Percentiles rank a stretch among this genome's conserved stretches.
Evolutionary conservation across 1,140 invertebrate genomes (phyloP).

Genomic region (Brachionus koreanus): DNA sequence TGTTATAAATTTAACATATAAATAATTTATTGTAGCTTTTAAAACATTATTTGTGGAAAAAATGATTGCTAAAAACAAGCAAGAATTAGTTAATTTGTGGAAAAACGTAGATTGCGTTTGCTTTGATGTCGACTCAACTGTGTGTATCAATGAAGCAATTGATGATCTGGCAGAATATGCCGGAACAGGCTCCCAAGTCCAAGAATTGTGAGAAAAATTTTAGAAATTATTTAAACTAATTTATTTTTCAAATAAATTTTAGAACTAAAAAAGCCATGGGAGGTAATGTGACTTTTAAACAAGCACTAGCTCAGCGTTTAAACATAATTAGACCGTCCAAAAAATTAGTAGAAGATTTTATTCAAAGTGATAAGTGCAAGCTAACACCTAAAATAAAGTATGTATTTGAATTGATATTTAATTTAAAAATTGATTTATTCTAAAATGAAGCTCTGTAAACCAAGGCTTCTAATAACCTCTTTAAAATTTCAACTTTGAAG

Average conservation of each 20-base stretch:
- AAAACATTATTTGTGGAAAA: slow-evolving; percentile 11
- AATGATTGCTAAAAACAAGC: background rate
- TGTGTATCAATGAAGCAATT: slow-evolving; percentile 88
- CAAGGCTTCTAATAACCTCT: slow-evolving; percentile 60
- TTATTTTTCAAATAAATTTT: slow-evolving; percentile 44
- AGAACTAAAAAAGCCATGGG: slow-evolving; percentile 89
- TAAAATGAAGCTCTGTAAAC: background rate
- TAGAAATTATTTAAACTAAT: background rate
- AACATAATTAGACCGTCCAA: slow-evolving; percentile 80
- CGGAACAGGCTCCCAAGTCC: slow-evolving; percentile 80
- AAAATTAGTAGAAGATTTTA: slow-evolving; percentile 72
- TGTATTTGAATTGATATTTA: background rate
- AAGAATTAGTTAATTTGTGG: slow-evolving; percentile 60
- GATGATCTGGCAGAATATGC: slow-evolving; percentile 91
- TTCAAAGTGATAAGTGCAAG: slow-evolving; percentile 61
- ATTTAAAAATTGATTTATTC: background rate
- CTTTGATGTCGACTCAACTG: slow-evolving; percentile 96
- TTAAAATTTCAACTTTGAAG: slow-evolving; percentile 52
- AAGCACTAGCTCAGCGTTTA: slow-evolving; percentile 74
- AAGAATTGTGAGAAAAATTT: slow-evolving; percentile 65
- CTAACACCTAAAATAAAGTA: slow-evolving; percentile 17
- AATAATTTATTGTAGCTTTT: slow-evolving; percentile 2
- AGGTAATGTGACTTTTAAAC: slow-evolving; percentile 81
- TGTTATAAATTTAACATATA: background rate
- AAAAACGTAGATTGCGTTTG: slow-evolving; percentile 80